phyloP scores from a whole-genome alignment of 2,888 invertebrate species.

The Microctonus aethiopoides region DNA sequence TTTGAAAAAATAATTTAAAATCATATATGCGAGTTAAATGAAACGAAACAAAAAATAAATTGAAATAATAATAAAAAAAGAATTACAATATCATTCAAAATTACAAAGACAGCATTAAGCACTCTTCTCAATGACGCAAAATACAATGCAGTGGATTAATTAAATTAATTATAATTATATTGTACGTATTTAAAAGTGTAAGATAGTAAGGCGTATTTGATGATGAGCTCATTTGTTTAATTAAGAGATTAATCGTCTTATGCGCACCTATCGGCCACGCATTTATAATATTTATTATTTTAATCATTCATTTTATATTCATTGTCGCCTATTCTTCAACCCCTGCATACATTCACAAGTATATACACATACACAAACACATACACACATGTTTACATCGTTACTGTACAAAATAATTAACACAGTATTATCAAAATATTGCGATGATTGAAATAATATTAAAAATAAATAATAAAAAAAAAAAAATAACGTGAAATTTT shows the following conservation, averaged over 20 bases:
- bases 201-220: conserved; percentile 17
- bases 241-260: conserved; percentile 5
- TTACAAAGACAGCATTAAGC: not conserved
- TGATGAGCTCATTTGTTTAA: not conserved
- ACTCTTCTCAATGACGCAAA: not conserved
- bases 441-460: not conserved
- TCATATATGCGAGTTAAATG: not conserved
- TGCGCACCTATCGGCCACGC: conserved; percentile 23
- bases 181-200: conserved; percentile 8
- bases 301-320: not conserved
- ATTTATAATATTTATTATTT: conserved; percentile 5
- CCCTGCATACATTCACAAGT: too few relatives aligned
- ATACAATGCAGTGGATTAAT: not conserved
- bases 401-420: not conserved
- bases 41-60: not conserved
- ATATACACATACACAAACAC: not conserved
- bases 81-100: not conserved
- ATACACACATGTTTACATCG: not conserved
- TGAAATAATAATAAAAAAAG: not conserved
- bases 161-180: conserved; percentile 1
- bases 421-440: not conserved
- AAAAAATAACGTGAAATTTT: not conserved
- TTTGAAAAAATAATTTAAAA: not conserved
- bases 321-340: not conserved
- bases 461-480: too few relatives aligned